These are phyloP conservation scores for Norana najaformis DNA, from an alignment of 2,888 invertebrate genomes.

Conservation along the genomic window DNA sequence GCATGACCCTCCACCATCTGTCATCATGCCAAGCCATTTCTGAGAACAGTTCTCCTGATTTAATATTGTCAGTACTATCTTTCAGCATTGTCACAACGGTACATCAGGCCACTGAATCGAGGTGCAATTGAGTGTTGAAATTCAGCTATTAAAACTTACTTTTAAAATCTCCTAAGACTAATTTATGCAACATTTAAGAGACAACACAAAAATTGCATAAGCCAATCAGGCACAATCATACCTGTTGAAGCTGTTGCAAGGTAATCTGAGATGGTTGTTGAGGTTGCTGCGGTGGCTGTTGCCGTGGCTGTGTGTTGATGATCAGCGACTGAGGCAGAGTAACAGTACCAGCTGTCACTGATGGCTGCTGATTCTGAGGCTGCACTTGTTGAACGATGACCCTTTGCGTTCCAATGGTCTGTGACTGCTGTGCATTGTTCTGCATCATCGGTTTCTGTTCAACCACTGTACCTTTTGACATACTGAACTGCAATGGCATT, in stretches of 20 bases:
- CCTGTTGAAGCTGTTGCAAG: slow-evolving; percentile 27
- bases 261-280: slow-evolving; percentile 21
- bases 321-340: slow-evolving; percentile 8
- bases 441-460: background rate
- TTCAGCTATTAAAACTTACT: background rate
- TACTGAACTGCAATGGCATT: background rate
- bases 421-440: background rate
- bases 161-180: background rate
- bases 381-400: background rate
- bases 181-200: background rate
- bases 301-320: background rate
- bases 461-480: background rate
- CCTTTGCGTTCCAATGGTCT: background rate
- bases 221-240: background rate
- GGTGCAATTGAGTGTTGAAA: background rate
- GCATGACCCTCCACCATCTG: background rate
- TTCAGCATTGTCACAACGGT: too few relatives aligned
- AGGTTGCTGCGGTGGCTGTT: background rate
- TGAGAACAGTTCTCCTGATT: background rate
- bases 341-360: background rate
- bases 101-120: too few relatives aligned
- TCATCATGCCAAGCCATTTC: background rate
- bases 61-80: too few relatives aligned
- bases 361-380: background rate
- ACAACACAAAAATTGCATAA: background rate